phyloP scores from a whole-genome alignment of 2,888 invertebrate species.

The Strigamia crassipes region DNA sequence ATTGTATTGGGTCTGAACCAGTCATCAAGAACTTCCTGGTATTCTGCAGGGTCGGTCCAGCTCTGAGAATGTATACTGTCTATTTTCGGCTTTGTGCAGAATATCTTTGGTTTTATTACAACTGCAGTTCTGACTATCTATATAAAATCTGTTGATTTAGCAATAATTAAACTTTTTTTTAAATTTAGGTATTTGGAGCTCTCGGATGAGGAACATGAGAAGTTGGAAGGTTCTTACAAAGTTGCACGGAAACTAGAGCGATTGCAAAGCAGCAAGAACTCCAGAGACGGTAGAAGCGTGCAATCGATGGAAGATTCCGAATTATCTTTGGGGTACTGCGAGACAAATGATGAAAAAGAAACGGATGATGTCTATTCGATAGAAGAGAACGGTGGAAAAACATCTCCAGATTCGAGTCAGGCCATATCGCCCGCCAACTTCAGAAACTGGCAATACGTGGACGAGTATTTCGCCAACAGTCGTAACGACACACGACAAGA shows the following conservation, averaged over 20 bases:
- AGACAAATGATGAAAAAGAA: slow-evolving; percentile 68
- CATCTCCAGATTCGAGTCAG: slow-evolving; percentile 24
- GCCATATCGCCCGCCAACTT: slow-evolving; percentile 3
- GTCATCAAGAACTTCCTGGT: too few species aligned
- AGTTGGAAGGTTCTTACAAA: slow-evolving; percentile 86
- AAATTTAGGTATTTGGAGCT: slow-evolving; percentile 78
- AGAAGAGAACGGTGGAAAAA: slow-evolving; percentile 49
- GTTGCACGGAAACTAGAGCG: slow-evolving; percentile 91
- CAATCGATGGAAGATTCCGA: slow-evolving; percentile 52
- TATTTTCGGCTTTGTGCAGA: too few species aligned
- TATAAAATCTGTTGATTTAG: too few species aligned
- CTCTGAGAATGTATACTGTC: too few species aligned
- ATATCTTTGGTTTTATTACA: too few species aligned
- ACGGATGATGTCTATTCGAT: slow-evolving; percentile 56
- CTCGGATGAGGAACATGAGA: slow-evolving; percentile 89
- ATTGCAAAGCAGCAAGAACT: slow-evolving; percentile 66
- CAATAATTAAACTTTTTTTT: slow-evolving; percentile 49
- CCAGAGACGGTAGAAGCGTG: slow-evolving; percentile 49
- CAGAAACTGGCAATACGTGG: slow-evolving; percentile 26
- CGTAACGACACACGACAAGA: background rate
- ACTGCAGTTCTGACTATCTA: too few species aligned
- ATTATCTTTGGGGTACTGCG: slow-evolving; percentile 50
- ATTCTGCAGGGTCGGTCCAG: too few species aligned
- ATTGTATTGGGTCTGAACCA: too few species aligned
- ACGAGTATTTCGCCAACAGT: slow-evolving; percentile 41